Evolutionary conservation across 1,140 invertebrate species (phyloP), one percentile per base, ranked within the genome.

Genomic region (Drosophila murphyi): DNA sequence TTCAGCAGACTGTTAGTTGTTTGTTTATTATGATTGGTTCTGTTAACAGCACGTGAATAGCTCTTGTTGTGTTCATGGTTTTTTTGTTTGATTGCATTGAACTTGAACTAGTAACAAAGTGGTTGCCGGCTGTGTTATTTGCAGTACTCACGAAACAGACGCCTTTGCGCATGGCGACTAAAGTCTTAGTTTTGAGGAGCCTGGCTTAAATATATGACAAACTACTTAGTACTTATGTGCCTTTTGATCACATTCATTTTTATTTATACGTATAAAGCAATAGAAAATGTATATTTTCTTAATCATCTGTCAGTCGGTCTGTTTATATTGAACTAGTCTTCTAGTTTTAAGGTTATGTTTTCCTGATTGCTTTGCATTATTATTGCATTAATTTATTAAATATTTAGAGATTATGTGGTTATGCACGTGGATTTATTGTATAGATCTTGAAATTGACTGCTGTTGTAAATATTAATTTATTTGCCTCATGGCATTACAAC

Each of bases 61-160:
- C 20, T 20, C 20, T 20, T 20, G 20, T 20, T 20, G 20, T 20
- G 20, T 20, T 20, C 20, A 20, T 20, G 20, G 20, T 20, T 20
- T 20, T 0, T 20, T 20, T 20, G 20, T 20, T 20, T 20, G 1
- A 1, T 20, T 20, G 20, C 20, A 54, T 83, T 83, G 81, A 77
- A 80, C 78, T 83, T 83, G 77, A 83, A 83, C 73, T 85, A 83
- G 34, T 52, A 57, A 32, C 41, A 56, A 73, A 31, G 50, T 45
- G 54, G 29, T 54, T 64, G 32, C 31, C 45, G 59, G 45, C 4
- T 45, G 4, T 45, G 8, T 8, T 31, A 7, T 54, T 29, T 2
- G 20, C 20, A 20, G 20, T 20, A 20, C 20, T 20, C 20, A 20
- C 20, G 20, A 20, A 0, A 20, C 1, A 20, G 20, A 20, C 20